These are phyloP conservation scores for Noturus placidus DNA, from an alignment of 2,113 vertebrate species.

Conservation along the genomic window DNA sequence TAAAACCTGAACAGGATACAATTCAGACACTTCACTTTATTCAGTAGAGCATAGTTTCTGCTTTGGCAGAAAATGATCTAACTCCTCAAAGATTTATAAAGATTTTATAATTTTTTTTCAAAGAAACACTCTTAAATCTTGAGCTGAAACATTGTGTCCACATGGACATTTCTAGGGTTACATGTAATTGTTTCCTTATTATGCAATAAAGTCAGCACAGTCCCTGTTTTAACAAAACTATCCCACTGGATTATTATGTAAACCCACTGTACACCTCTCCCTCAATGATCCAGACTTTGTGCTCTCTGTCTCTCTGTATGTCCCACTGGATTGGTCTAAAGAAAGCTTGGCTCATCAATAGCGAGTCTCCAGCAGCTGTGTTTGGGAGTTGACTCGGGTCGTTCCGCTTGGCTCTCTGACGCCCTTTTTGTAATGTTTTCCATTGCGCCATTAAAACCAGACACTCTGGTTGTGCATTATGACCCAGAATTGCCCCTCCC, in stretches of 20 bases:
- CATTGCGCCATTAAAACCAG: constrained; percentile 52
- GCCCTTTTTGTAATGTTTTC: constrained; percentile 38
- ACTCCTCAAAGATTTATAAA: background rate
- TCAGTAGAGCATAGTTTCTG: background rate
- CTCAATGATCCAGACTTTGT: constrained; percentile 22
- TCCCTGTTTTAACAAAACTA: constrained; percentile 27
- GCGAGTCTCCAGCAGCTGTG: constrained; percentile 32
- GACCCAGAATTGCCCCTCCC: constrained; percentile 28
- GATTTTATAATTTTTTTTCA: background rate
- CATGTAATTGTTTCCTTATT: constrained; percentile 17
- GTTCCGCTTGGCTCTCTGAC: constrained; percentile 30
- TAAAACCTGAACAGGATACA: background rate
- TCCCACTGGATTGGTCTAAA: constrained; percentile 22
- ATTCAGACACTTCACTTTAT: background rate
- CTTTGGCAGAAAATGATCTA: background rate
- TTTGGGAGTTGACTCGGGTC: constrained; percentile 37
- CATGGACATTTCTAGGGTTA: background rate
- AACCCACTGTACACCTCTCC: background rate
- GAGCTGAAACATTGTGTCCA: background rate
- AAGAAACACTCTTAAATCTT: background rate
- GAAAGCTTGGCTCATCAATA: constrained; percentile 6
- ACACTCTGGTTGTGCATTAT: constrained; percentile 31
- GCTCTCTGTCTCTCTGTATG: constrained; percentile 27
- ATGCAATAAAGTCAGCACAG: background rate
- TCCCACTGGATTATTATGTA: constrained; percentile 3